A percentile compares a stretch with the other conserved stretches of the same genome.
Conservation (phyloP, 2,113 vertebrate species). For the Emydocephalus ijimae region DNA sequence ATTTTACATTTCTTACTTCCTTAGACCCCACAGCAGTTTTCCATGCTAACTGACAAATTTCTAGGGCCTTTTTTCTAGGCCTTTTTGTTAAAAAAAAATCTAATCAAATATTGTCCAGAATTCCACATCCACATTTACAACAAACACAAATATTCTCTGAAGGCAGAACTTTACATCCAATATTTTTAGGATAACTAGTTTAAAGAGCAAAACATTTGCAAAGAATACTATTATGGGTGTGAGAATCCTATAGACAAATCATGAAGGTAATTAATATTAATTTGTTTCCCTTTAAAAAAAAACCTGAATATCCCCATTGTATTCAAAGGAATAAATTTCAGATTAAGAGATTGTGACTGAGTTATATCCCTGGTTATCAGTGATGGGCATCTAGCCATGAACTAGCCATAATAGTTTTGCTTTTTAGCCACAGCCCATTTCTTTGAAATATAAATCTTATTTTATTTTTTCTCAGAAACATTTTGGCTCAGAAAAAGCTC, state of each 20-base stretch:
- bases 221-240: background rate
- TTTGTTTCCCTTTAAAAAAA: background rate
- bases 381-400: background rate
- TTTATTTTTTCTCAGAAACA: background rate
- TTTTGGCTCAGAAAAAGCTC: background rate
- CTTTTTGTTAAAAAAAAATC: background rate
- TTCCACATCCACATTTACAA: background rate
- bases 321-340: background rate
- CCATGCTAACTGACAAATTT: background rate
- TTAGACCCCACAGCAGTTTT: background rate
- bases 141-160: background rate
- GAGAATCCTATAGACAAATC: background rate
- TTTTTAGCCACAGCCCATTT: background rate
- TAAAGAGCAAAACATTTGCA: background rate
- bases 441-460: background rate
- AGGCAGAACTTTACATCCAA: background rate
- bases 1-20: background rate
- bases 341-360: background rate
- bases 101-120: background rate
- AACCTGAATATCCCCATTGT: background rate
- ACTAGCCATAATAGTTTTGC: background rate
- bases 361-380: background rate
- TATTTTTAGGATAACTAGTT: background rate
- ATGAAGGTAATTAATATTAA: background rate
- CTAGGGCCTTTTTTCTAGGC: background rate